Evolutionary conservation across 2,113 vertebrate species (phyloP), one percentile per base, ranked within the genome.

Genomic region (Pyrgilauda ruficollis): DNA sequence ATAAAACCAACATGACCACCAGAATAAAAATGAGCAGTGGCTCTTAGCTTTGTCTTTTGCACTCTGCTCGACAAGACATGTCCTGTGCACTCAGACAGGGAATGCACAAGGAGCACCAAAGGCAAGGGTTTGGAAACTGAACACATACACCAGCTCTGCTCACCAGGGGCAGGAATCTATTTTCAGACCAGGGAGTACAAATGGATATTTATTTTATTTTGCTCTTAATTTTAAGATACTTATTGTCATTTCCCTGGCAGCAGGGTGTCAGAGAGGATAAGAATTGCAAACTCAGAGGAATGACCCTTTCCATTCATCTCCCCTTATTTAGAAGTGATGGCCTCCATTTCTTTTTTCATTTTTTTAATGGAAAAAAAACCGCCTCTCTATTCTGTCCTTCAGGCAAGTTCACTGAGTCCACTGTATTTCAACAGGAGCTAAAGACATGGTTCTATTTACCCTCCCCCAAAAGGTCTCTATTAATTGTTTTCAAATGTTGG

Each of bases 401-500:
- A 95, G 90, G 88, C 84, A 92, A 95, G 85, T 97, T 98, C 95
- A 98, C 95, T 93, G 94, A 96, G 88, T 96, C 96, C 96, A 82
- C 96, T 96, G 88, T 96, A 96, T 97, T 96, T 97, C 97, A 98
- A 95, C 94, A 47, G 97, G 90, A 93, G 94, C 97, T 95, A 94
- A 95, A 97, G 96, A 89, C 74, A 76, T 90, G 81, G 86, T 90
- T 97, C 72, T 83, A 70, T 59, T 96, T 88, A 93, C 92, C 79
- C 87, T 93, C 96, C 87, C 96, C 96, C 93, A 75, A 75, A 97
- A 88, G 82, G 87, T 97, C 96, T 96, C 87, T 93, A 97, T 98
- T 97, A 98, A 98, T 98, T 98, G 97, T 93, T 89, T 97, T 96
- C 97, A 93, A 98, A 97, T 97, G 97, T 97, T 98, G 98, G 98